Conservation (phyloP, 2,113 vertebrate genomes). For the Lophotis ruficrista region DNA sequence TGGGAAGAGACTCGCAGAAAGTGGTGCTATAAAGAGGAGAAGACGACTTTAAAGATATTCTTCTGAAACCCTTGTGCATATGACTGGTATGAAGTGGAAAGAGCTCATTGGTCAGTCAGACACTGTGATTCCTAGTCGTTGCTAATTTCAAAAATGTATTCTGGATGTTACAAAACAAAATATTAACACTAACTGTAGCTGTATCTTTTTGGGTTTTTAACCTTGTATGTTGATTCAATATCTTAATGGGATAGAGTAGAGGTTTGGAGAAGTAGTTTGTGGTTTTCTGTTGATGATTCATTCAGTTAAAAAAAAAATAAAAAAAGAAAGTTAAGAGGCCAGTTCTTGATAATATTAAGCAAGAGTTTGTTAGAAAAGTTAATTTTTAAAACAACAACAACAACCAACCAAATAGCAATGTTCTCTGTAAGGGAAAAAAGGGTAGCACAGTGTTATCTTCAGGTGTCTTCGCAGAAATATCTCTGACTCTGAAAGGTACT, state of each 20-base stretch:
- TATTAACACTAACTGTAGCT: not conserved
- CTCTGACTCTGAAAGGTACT: not conserved
- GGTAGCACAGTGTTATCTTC: not conserved
- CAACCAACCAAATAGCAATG: not conserved
- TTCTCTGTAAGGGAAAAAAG: not conserved
- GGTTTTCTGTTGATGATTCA: not conserved
- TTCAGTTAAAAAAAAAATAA: not conserved
- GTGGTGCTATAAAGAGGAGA: not conserved
- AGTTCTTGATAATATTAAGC: not conserved
- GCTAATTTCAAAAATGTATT: not conserved
- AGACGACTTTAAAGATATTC: not conserved
- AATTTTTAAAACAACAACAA: not conserved
- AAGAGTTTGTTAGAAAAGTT: not conserved
- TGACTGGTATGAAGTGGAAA: not conserved
- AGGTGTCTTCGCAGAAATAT: not conserved
- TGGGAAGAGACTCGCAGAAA: not conserved
- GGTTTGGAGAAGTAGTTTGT: not conserved
- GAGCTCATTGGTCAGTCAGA: not conserved
- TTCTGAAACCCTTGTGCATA: not conserved
- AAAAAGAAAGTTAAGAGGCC: not conserved
- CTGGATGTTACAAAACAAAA: not conserved
- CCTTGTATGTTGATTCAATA: not conserved
- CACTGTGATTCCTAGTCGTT: not conserved
- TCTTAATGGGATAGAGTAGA: not conserved
- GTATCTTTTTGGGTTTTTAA: not conserved